These are phyloP conservation scores for Paramormyrops hopkinsi DNA, from an alignment of 2,797 vertebrate genomes.

Conservation along the genomic window DNA sequence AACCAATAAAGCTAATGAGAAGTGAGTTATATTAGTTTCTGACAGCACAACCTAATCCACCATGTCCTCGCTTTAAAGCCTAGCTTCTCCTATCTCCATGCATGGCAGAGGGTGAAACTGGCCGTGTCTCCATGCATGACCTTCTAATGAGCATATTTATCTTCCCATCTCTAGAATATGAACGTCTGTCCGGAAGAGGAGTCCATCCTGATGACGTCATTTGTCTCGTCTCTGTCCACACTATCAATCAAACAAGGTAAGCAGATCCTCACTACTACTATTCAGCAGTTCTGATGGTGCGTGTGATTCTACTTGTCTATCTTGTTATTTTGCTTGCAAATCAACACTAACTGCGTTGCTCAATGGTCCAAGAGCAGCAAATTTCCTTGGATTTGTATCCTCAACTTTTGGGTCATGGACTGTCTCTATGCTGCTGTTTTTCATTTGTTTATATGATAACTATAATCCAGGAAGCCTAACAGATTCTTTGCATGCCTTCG, in stretches of 20 bases:
- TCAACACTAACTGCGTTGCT: not conserved
- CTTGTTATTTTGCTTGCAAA: not conserved
- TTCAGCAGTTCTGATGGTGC: not conserved
- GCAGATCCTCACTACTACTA: not conserved
- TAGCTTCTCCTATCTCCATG: not conserved
- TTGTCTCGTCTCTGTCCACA: slow-evolving; percentile 75
- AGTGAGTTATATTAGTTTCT: not conserved
- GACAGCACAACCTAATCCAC: not conserved
- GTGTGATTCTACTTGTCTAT: not conserved
- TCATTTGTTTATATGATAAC: not conserved
- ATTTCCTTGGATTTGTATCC: not conserved
- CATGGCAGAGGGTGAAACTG: not conserved
- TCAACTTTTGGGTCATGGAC: not conserved
- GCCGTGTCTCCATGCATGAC: not conserved
- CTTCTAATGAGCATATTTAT: not conserved
- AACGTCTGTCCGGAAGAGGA: slow-evolving; percentile 90
- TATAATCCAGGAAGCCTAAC: not conserved
- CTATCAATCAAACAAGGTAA: slow-evolving; percentile 80
- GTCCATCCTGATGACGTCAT: slow-evolving; percentile 80
- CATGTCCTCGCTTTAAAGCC: not conserved
- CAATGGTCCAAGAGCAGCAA: not conserved
- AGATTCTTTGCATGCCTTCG: not conserved
- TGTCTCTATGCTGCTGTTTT: not conserved
- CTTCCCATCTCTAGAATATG: slow-evolving; percentile 64
- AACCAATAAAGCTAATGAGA: not conserved